These are phyloP conservation scores for Falco punctatus DNA, from an alignment of 2,113 vertebrate species.

Conservation along the genomic window DNA sequence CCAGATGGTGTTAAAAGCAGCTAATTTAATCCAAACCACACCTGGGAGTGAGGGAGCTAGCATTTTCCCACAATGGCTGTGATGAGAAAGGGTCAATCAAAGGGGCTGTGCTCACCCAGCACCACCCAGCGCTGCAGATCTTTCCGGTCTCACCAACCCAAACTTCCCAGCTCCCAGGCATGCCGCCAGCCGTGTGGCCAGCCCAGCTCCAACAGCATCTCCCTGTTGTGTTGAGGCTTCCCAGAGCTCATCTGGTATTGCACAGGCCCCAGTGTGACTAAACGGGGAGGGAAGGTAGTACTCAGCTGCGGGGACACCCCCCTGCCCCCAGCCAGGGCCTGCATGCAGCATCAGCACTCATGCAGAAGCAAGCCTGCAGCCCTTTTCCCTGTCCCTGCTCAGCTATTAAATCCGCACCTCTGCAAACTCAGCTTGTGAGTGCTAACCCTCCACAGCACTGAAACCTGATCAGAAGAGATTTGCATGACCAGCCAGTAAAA, in stretches of 20 bases:
- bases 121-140: neutral
- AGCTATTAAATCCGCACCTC: neutral
- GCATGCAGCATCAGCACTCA: neutral
- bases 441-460: neutral
- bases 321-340: neutral
- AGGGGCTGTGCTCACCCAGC: neutral
- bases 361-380: neutral
- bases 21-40: neutral
- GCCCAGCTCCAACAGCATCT: neutral
- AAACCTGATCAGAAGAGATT: neutral
- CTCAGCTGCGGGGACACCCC: too few species aligned
- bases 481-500: neutral
- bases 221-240: neutral
- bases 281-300: rapidly evolving
- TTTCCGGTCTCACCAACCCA: neutral
- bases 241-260: neutral
- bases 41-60: neutral
- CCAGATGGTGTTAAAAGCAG: neutral
- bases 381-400: neutral
- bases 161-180: neutral
- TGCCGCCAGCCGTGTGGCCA: rapidly evolving
- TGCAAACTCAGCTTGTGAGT: neutral
- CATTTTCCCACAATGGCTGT: neutral
- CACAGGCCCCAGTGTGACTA: neutral
- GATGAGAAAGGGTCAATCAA: neutral